phyloP scores from a whole-genome alignment of 2,113 vertebrate species.

The Amphiprion ocellaris region DNA sequence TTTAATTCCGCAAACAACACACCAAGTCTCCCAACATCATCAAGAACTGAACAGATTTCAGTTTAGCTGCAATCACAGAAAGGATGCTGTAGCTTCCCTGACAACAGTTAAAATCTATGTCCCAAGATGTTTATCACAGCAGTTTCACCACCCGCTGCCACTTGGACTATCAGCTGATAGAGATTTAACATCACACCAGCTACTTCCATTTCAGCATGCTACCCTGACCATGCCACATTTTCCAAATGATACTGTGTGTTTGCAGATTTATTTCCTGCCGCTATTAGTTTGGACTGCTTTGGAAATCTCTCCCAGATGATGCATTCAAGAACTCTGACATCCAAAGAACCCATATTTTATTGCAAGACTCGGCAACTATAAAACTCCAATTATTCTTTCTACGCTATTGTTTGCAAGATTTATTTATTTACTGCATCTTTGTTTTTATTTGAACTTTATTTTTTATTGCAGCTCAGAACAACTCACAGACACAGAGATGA shows the following conservation, averaged over 20 bases:
- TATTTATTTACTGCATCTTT: slow-evolving; percentile 39
- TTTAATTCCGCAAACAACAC: no score
- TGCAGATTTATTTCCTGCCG: neutral
- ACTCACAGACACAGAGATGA: neutral
- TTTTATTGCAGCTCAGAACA: slow-evolving; percentile 20
- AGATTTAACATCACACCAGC: neutral
- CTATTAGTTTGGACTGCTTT: neutral
- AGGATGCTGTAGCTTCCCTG: no score
- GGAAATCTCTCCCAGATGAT: slow-evolving; percentile 4
- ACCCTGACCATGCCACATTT: neutral
- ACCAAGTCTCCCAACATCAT: no score
- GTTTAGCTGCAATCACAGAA: no score
- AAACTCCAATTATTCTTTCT: slow-evolving; percentile 26
- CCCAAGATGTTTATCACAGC: no score
- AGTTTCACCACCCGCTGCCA: no score
- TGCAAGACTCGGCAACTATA: neutral
- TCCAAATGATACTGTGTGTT: neutral
- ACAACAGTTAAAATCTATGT: no score
- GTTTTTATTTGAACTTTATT: slow-evolving; percentile 19
- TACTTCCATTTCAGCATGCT: neutral
- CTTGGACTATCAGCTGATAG: no score
- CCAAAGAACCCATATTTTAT: slow-evolving; percentile 19
- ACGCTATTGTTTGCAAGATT: slow-evolving; percentile 27
- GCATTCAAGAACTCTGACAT: neutral
- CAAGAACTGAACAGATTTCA: no score